Evolutionary conservation across 1,140 invertebrate species (phyloP).

Genomic region (Cataglyphis hispanica): DNA sequence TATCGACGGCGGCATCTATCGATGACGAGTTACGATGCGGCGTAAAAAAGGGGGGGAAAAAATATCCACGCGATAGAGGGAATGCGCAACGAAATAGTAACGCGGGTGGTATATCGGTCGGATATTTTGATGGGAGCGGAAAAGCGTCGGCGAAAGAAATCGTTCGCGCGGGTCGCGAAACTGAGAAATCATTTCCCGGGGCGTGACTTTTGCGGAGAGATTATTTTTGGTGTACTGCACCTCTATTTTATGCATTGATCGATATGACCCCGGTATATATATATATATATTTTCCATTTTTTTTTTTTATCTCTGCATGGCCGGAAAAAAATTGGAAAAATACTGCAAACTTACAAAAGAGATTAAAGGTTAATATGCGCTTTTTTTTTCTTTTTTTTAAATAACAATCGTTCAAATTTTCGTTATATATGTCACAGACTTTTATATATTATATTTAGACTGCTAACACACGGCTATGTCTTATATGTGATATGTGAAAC

Average conservation of each 20-base stretch:
- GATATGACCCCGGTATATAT: not conserved
- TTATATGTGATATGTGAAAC: too few relatives aligned
- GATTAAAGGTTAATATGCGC: not conserved
- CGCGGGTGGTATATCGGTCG: slow-evolving; percentile 25
- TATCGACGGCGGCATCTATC: slow-evolving; percentile 44
- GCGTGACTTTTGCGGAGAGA: slow-evolving; percentile 41
- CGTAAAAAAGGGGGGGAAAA: slow-evolving; percentile 25
- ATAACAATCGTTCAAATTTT: slow-evolving; percentile 21
- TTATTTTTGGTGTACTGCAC: slow-evolving; percentile 42
- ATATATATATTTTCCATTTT: not conserved
- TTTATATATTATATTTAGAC: too few relatives aligned
- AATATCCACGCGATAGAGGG: not conserved
- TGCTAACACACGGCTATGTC: too few relatives aligned
- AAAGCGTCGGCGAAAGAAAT: slow-evolving; percentile 52
- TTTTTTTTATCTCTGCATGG: slow-evolving; percentile 6
- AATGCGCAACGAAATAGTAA: slow-evolving; percentile 34
- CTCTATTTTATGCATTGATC: slow-evolving; percentile 26
- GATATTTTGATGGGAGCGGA: slow-evolving; percentile 46
- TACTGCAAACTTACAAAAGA: slow-evolving; percentile 27
- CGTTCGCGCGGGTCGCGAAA: slow-evolving; percentile 49
- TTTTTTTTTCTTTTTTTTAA: slow-evolving; percentile 4
- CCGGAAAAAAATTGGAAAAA: slow-evolving; percentile 44
- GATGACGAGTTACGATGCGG: slow-evolving; percentile 48
- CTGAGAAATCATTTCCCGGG: slow-evolving; percentile 56
- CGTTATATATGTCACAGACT: not conserved